Base-by-base conservation (phyloP, 2,888 invertebrate genomes). In the Oscheius sp. region DNA sequence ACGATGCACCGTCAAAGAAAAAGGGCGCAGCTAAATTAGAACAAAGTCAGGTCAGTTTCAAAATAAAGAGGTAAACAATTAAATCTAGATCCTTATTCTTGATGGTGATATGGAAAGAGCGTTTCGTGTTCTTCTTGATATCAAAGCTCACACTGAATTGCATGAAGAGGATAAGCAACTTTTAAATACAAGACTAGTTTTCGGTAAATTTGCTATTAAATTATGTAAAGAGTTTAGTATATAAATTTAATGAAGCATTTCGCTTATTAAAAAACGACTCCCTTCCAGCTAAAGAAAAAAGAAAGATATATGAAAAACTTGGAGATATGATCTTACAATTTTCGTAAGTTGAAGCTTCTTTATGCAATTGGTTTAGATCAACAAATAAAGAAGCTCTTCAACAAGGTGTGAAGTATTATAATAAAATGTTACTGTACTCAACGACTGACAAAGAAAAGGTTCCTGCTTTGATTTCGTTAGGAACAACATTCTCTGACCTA, bases 41-140 rank as follows among this genome's bases (percentile, higher is more conserved):
- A 34, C 20, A 20, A 4, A 34, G 34, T n/a, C 55, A 55, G 17
- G 48, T 48, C 20, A 25, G 48, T 15, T 6, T 17, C 12, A 10
- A 45, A 17, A 45, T 6, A 45, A 15, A 45, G 6, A 45, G 46
- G 17, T 15, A 45, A n/a, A 15, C 25, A 23, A 25, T 42, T 6
- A 42, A 4, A 5, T 5, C 12, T 23, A 48, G 48, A 20, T 55
- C n/a, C 20, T 34, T 15, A 55, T 55, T 20, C 34, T 34, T 17
- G 31, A 33, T 10, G 55, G 55, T 15, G 20, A 34, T n/a, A 55
- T 55, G 55, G 55, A 55, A 33, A 17, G 37, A 34, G 55, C 55
- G 5, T 34, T 34, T n/a, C 8, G 20, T 34, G 23, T 55, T 20
- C 55, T 55, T 55, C 5, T 55, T 8, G 55, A 55, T 34, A 34